A percentile compares a stretch with the other conserved stretches of the same genome.
phyloP scores from a whole-genome alignment of 2,888 invertebrate genomes.

The Troides aeacus region DNA sequence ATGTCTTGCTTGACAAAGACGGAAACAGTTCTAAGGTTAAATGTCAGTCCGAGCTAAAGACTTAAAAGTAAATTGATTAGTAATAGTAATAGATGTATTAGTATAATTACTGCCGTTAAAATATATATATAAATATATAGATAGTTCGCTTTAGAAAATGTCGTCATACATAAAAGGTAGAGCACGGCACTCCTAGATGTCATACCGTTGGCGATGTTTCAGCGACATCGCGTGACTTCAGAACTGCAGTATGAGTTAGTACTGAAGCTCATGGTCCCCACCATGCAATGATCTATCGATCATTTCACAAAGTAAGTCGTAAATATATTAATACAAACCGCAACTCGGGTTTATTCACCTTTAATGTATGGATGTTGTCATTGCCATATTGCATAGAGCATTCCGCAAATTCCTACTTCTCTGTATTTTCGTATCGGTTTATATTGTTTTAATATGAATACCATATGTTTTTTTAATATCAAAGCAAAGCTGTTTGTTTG shows the following conservation, averaged over 20 bases:
- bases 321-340: slow-evolving; percentile 61
- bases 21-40: no score
- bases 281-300: slow-evolving; percentile 61
- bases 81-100: no score
- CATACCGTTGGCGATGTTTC: slow-evolving; percentile 33
- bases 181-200: slow-evolving; percentile 36
- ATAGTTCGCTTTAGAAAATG: not conserved
- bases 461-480: no score
- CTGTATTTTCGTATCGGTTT: slow-evolving; percentile 11
- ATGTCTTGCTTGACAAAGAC: no score
- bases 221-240: slow-evolving; percentile 47
- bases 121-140: not conserved
- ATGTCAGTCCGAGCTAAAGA: no score
- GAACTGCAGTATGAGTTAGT: slow-evolving; percentile 29
- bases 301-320: slow-evolving; percentile 72
- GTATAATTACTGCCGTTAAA: no score
- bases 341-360: slow-evolving; percentile 41
- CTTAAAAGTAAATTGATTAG: no score
- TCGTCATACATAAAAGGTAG: not conserved
- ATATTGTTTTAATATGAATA: slow-evolving; percentile 1
- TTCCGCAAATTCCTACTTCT: slow-evolving; percentile 4
- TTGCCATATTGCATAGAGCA: slow-evolving; percentile 18
- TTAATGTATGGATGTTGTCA: slow-evolving; percentile 12
- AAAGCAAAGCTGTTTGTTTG: not conserved
- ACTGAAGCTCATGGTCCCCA: slow-evolving; percentile 47